Base-by-base conservation (phyloP, 2,797 vertebrate genomes). In the Bufotes viridis region DNA sequence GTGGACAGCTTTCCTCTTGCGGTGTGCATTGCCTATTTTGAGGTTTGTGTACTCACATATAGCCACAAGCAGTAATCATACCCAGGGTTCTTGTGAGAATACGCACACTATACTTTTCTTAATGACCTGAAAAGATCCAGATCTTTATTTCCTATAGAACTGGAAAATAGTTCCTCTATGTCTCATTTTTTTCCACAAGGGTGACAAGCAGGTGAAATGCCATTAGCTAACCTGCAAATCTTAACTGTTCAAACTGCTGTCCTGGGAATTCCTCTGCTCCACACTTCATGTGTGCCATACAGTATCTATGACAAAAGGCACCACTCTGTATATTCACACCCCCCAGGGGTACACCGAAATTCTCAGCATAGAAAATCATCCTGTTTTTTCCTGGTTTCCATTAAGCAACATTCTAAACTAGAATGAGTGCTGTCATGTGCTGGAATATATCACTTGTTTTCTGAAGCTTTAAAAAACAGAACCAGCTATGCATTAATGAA, bases 181-280 rank as follows among this genome's bases (percentile, higher is more conserved):
- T 89, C 70, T 74, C 69, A 81, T 89, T 89, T 89, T 82, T 85
- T 78, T 58, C 12, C 74, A 78, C 65, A 75, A 34, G 78, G 85
- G 69, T 65, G 79, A 86, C 84, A 86, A 86, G 84, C 49, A 76
- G 24, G 79, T 86, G 83, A 89, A 82, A 86, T 70, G 84, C 79
- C 26, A 82, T 86, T 82, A 89, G 84, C 84, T 34, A 78, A 69
- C 78, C 84, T 58, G 82, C 84, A 89, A 89, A 89, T 89, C 78
- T 85, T 81, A 81, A 42, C 42, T 81, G 9, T 74, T 75, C 26
- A 26, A 67, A 89, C 78, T 85, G 58, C 78, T 55, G 82, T 42
- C 10, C 15, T 8, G 87, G 80, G 87, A 29, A 85, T 75, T 67
- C 10, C 24, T 42, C 18, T 14, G 57, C 49, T 29, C 58, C n/a